Conservation (phyloP, 2,797 vertebrate genomes). For the Carcharodon carcharias region DNA sequence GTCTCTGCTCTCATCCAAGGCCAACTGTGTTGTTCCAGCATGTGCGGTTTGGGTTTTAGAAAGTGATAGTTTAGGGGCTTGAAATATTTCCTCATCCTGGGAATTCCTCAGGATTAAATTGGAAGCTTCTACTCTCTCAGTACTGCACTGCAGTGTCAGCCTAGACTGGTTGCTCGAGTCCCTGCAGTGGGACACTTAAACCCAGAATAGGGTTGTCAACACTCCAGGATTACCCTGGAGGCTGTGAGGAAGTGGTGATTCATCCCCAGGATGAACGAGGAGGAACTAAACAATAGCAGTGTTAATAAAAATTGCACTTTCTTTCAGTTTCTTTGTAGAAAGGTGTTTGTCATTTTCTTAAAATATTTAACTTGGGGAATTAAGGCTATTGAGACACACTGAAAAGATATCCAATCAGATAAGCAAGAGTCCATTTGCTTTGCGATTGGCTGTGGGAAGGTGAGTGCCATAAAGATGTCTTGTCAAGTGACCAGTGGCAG, state of each 20-base stretch:
- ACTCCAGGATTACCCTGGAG: no score
- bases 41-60: neutral
- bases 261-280: no score
- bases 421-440: neutral
- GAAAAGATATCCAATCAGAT: neutral
- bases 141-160: neutral
- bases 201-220: neutral
- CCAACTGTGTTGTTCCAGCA: neutral
- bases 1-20: neutral
- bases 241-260: neutral
- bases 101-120: neutral
- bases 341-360: neutral
- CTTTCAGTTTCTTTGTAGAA: no score
- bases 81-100: neutral
- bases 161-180: neutral
- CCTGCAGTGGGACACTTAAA: neutral
- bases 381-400: neutral
- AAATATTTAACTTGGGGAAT: neutral
- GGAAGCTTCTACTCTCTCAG: neutral
- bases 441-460: neutral
- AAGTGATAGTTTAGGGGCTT: neutral
- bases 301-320: neutral
- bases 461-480: neutral
- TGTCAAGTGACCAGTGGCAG: neutral
- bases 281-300: neutral